Conservation (phyloP, 2,888 invertebrate genomes). For the Hartigia nigra region DNA sequence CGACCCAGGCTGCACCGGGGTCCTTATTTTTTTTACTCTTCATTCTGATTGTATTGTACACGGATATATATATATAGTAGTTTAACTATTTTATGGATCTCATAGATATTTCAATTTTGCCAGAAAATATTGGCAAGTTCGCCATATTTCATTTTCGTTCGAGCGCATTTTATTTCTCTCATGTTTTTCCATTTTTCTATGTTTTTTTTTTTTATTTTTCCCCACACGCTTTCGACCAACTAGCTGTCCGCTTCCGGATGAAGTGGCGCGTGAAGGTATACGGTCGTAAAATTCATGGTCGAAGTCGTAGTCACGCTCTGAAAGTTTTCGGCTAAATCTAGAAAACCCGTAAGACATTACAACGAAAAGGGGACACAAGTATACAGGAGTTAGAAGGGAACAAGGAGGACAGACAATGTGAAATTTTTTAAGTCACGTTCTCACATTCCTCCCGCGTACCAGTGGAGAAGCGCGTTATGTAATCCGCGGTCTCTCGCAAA, state of each 20-base stretch:
- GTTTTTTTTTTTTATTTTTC: background rate
- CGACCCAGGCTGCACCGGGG: background rate
- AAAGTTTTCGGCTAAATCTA: background rate
- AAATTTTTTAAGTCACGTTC: background rate
- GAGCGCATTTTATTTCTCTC: background rate
- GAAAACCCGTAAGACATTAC: background rate
- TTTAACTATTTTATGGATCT: background rate
- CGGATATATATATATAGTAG: background rate
- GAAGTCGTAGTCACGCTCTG: background rate
- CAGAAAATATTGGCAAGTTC: background rate
- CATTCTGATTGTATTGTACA: constrained; percentile 4
- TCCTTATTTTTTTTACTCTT: constrained; percentile 4
- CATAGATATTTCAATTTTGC: background rate
- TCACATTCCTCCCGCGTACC: background rate
- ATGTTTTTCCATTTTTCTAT: background rate
- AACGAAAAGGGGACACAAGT: background rate
- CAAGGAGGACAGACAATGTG: constrained; percentile 1
- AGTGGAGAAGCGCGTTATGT: background rate
- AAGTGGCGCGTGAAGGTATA: background rate
- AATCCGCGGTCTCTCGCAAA: background rate
- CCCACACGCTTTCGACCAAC: background rate
- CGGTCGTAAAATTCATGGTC: background rate
- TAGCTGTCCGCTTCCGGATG: background rate
- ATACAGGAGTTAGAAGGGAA: background rate
- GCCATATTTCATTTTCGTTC: background rate